Conservation (phyloP, 2,888 invertebrate species). For the Lepas anatifera region DNA sequence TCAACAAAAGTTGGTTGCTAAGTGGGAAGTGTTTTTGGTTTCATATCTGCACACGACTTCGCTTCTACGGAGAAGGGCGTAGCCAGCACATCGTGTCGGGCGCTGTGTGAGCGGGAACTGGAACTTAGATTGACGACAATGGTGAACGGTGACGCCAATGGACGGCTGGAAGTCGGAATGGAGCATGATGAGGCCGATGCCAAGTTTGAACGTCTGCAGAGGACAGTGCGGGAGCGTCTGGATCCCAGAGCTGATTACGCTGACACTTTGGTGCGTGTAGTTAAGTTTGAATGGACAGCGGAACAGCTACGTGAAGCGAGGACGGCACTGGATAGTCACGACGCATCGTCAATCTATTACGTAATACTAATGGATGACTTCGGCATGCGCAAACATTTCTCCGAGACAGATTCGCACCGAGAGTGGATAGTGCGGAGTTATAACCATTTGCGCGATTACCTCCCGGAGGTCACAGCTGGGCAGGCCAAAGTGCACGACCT, state of each 20-base stretch:
- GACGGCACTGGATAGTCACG: not conserved
- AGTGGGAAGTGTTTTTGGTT: too few relatives aligned
- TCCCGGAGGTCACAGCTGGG: slow-evolving; percentile 13
- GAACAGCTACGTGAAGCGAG: not conserved
- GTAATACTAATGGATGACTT: slow-evolving; percentile 16
- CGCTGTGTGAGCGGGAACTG: too few relatives aligned
- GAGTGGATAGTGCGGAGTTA: slow-evolving; percentile 17
- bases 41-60: too few relatives aligned
- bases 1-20: too few relatives aligned
- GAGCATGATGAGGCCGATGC: too few relatives aligned
- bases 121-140: too few relatives aligned
- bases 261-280: not conserved
- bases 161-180: too few relatives aligned
- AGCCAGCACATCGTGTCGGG: too few relatives aligned
- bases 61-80: too few relatives aligned
- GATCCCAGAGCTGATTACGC: not conserved
- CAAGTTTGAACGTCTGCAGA: not conserved
- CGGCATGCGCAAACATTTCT: slow-evolving; percentile 17
- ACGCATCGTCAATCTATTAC: not conserved
- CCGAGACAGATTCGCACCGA: slow-evolving; percentile 15
- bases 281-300: not conserved
- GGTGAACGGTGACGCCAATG: too few relatives aligned
- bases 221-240: not conserved
- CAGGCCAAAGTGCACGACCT: slow-evolving; percentile 17
- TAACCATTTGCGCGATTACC: slow-evolving; percentile 3